These are phyloP conservation scores for Rhopalosiphum nymphaeae DNA, from an alignment of 2,888 invertebrate genomes.

Conservation along the genomic window DNA sequence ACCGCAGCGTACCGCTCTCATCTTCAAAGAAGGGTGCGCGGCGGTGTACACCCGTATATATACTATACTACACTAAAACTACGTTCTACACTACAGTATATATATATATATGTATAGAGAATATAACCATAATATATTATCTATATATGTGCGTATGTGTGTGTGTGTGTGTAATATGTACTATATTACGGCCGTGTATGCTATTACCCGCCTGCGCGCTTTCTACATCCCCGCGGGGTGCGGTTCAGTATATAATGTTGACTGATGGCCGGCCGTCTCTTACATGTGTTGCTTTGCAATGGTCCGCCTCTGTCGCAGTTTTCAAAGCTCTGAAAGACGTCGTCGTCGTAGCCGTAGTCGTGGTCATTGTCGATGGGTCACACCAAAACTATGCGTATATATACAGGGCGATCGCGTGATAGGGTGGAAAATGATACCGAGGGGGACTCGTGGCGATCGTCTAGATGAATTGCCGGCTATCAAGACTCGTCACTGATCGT, in stretches of 20 bases:
- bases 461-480: constrained; percentile 54
- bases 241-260: constrained; percentile 29
- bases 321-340: constrained; percentile 14
- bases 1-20: neutral
- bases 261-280: constrained; percentile 61
- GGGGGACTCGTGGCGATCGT: constrained; percentile 12
- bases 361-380: neutral
- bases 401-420: neutral
- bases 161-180: neutral
- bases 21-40: neutral
- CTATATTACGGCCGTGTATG: neutral
- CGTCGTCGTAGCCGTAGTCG: neutral
- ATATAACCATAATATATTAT: constrained; percentile 4
- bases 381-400: neutral
- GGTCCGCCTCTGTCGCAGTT: neutral
- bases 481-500: constrained; percentile 16
- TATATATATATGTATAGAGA: neutral
- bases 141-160: neutral
- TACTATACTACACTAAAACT: neutral
- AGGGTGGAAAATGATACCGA: neutral
- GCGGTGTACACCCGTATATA: neutral
- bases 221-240: neutral
- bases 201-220: neutral
- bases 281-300: constrained; percentile 49
- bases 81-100: neutral